Conservation (phyloP, 2,113 vertebrate species). For the Miniopterus natalensis region DNA sequence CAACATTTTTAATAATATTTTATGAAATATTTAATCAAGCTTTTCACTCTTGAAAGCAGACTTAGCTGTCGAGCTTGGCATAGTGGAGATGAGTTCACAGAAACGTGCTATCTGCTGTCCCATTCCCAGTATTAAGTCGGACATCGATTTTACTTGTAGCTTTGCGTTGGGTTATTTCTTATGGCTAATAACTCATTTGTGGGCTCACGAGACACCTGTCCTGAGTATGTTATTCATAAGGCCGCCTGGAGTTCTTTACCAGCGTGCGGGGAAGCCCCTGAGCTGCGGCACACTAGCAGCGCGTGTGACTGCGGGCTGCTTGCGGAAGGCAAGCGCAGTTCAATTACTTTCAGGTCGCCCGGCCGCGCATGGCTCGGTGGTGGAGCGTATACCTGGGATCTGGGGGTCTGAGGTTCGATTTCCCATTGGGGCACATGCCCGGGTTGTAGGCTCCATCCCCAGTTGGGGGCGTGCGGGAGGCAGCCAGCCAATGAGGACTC, state of each 20-base stretch:
- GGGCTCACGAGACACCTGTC: constrained; percentile 24
- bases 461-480: no score
- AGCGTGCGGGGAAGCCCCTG: constrained; percentile 31
- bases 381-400: no score
- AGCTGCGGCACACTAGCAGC: neutral
- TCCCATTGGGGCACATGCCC: no score
- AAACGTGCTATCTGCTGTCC: neutral
- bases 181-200: constrained; percentile 56
- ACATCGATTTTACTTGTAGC: constrained; percentile 44
- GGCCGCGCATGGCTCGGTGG: no score
- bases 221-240: constrained; percentile 56
- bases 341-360: neutral
- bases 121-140: neutral
- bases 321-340: constrained; percentile 28
- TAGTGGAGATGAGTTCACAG: neutral
- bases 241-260: constrained; percentile 40
- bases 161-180: neutral
- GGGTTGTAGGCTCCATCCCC: no score
- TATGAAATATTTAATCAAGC: neutral
- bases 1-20: neutral
- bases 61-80: neutral
- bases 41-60: constrained; percentile 28
- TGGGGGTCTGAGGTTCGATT: no score
- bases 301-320: constrained; percentile 6
- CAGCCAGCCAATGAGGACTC: no score